Evolutionary conservation across 1,140 invertebrate genomes (phyloP).

Genomic region (Zaprionus lachaisei): DNA sequence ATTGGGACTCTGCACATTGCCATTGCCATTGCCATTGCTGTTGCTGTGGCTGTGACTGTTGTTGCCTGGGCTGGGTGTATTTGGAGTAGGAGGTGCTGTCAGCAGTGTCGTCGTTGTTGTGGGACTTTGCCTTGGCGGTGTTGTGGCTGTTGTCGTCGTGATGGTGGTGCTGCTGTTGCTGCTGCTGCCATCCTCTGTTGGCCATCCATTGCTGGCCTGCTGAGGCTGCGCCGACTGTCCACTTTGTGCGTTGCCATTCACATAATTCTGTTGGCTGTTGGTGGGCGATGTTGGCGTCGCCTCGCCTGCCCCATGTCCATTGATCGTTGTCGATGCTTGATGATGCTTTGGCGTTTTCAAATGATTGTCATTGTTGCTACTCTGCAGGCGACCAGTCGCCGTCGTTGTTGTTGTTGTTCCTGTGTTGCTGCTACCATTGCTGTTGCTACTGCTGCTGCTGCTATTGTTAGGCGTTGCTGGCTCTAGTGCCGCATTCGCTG

Average conservation of each 20-base stretch:
- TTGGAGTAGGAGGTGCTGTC: constrained; percentile 23
- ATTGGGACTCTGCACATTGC: constrained; percentile 77
- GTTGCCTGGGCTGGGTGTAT: constrained; percentile 30
- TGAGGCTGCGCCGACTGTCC: constrained; percentile 72
- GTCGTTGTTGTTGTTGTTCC: constrained; percentile 41
- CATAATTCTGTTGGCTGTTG: constrained; percentile 76
- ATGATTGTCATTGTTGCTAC: constrained; percentile 66
- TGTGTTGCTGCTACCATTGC: constrained; percentile 16
- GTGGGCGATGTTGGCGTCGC: constrained; percentile 62
- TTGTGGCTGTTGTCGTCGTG: constrained; percentile 30
- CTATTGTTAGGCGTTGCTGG: constrained; percentile 57
- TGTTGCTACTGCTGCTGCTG: constrained; percentile 44
- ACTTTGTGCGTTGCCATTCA: constrained; percentile 65
- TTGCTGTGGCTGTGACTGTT: constrained; percentile 10
- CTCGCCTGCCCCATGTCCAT: constrained; percentile 55
- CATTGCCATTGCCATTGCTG: constrained; percentile 45
- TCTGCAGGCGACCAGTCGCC: constrained; percentile 62
- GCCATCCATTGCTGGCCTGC: constrained; percentile 64
- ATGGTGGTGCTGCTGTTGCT: not conserved
- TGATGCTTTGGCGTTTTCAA: constrained; percentile 78
- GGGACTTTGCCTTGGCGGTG: constrained; percentile 59
- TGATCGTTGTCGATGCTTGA: constrained; percentile 45
- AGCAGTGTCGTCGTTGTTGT: constrained; percentile 22
- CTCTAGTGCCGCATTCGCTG: constrained; percentile 53
- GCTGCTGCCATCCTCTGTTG: constrained; percentile 20